These are phyloP conservation scores for Phortica okadai DNA, from an alignment of 2,888 invertebrate species.

Conservation along the genomic window DNA sequence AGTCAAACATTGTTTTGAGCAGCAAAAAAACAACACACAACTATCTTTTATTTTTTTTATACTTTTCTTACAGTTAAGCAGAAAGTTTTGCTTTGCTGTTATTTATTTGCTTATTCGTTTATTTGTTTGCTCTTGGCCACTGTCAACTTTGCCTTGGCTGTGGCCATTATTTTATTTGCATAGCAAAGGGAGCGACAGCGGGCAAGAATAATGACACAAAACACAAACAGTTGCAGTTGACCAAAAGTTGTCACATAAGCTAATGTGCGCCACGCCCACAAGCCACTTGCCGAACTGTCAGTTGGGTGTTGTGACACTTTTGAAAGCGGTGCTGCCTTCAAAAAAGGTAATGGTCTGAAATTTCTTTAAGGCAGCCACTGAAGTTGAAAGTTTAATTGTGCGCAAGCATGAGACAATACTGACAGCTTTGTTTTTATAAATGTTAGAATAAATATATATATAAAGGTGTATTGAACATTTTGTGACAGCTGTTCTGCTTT, in stretches of 20 bases:
- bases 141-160: conserved; percentile 39
- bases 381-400: conserved; percentile 71
- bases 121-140: conserved; percentile 9
- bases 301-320: conserved; percentile 45
- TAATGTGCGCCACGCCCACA: conserved; percentile 7
- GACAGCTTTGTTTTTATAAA: conserved; percentile 5
- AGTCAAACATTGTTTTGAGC: conserved; percentile 6
- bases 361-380: not conserved
- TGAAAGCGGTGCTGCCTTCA: conserved; percentile 19
- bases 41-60: not conserved
- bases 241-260: conserved; percentile 26
- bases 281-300: conserved; percentile 49
- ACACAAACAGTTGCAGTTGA: conserved; percentile 40
- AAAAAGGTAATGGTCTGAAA: conserved; percentile 37
- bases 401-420: conserved; percentile 48
- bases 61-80: not conserved
- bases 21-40: not conserved
- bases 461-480: not conserved
- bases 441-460: not conserved
- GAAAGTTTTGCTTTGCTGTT: conserved; percentile 1
- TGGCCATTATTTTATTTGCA: conserved; percentile 55
- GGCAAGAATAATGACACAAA: conserved; percentile 48
- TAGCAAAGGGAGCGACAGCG: conserved; percentile 42
- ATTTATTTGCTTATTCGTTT: conserved; percentile 4
- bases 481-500: not conserved